A percentile compares a stretch with the other conserved stretches of the same genome.
These are phyloP conservation scores for Leptinotarsa undecemlineata DNA, from an alignment of 1,140 invertebrate genomes.

Conservation along the genomic window DNA sequence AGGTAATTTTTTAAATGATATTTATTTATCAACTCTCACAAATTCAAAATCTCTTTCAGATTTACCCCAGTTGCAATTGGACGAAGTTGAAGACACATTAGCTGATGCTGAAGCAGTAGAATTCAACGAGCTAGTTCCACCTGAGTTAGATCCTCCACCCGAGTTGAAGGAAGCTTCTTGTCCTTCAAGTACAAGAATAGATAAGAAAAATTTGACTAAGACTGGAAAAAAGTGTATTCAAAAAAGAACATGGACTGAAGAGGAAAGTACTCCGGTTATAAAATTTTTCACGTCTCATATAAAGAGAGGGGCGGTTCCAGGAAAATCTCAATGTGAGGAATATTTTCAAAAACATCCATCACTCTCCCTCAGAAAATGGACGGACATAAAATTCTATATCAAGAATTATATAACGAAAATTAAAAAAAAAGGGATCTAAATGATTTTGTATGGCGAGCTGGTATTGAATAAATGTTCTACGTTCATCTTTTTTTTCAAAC, in stretches of 20 bases:
- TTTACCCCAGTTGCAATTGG: background rate
- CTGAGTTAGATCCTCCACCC: constrained; percentile 9
- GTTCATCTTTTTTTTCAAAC: background rate
- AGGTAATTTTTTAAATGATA: background rate
- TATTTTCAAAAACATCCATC: background rate
- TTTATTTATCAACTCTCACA: background rate
- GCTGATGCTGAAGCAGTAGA: background rate
- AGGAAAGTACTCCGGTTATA: background rate
- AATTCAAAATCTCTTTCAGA: background rate
- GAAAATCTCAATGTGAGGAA: constrained; percentile 4
- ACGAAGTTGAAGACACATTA: background rate
- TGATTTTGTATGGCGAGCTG: background rate
- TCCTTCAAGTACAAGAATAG: background rate
- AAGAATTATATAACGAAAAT: background rate
- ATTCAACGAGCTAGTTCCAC: background rate
- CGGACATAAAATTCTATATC: constrained; percentile 5
- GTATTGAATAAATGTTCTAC: background rate
- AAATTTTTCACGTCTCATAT: background rate
- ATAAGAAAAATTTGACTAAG: background rate
- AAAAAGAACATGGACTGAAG: background rate
- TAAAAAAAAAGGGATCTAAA: background rate
- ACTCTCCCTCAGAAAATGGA: background rate
- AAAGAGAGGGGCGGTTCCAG: constrained; percentile 4
- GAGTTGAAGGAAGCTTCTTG: background rate
- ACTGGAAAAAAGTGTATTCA: background rate